These are phyloP conservation scores for Drosophila prolongata DNA, from an alignment of 2,888 invertebrate species.

Conservation along the genomic window DNA sequence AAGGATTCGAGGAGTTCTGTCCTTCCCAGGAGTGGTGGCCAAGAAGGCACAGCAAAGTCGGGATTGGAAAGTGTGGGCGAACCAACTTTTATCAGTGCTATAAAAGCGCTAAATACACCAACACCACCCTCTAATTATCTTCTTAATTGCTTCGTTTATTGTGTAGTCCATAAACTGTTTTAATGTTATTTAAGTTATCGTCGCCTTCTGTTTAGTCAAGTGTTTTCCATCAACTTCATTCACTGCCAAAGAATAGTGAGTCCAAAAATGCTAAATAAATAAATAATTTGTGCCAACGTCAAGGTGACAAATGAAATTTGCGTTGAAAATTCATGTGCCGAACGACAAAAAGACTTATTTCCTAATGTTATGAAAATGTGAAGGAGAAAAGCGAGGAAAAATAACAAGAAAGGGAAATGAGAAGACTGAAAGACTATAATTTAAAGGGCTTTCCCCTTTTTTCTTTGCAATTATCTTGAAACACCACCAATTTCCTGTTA, in stretches of 20 bases:
- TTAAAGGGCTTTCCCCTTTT: not conserved
- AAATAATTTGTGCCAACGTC: slow-evolving; percentile 42
- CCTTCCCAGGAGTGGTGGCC: not conserved
- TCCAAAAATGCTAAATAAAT: slow-evolving; percentile 1
- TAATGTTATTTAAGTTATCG: slow-evolving; percentile 7
- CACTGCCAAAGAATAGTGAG: slow-evolving; percentile 16
- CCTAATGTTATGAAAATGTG: slow-evolving; percentile 12
- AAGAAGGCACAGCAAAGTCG: not conserved
- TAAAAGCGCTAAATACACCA: slow-evolving; percentile 10
- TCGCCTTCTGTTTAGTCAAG: slow-evolving; percentile 34
- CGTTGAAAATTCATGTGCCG: not conserved
- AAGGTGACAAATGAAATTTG: slow-evolving; percentile 41
- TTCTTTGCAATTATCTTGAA: slow-evolving; percentile 8
- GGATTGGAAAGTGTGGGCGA: slow-evolving; percentile 5
- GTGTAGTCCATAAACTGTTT: slow-evolving; percentile 21
- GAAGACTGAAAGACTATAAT: not conserved
- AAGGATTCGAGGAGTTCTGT: slow-evolving; percentile 14
- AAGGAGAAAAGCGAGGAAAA: not conserved
- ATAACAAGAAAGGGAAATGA: slow-evolving; percentile 4
- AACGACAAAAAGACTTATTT: slow-evolving; percentile 16
- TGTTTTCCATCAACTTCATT: slow-evolving; percentile 22
- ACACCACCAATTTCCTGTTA: slow-evolving; percentile 12
- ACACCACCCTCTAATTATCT: slow-evolving; percentile 26
- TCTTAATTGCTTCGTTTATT: slow-evolving; percentile 22
- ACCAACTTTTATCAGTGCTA: slow-evolving; percentile 18